Conservation (phyloP, 2,888 invertebrate species). For the Rhimphoctona megacephalus region DNA sequence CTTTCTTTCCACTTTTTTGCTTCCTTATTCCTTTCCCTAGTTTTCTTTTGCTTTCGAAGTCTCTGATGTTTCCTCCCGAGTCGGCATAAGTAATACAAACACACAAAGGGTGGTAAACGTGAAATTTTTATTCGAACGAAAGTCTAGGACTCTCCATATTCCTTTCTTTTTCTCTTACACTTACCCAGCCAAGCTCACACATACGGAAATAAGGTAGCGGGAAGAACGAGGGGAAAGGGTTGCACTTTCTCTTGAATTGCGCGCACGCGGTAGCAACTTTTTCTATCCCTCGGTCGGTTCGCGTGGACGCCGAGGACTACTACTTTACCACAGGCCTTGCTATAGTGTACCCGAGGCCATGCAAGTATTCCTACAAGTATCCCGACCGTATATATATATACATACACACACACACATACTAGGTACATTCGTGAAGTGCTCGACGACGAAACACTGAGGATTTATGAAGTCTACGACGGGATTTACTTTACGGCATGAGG, state of each 20-base stretch:
- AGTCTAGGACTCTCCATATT: constrained; percentile 27
- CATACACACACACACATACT: background rate
- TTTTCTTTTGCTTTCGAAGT: constrained; percentile 21
- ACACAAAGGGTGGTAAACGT: constrained; percentile 35
- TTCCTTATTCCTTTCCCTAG: background rate
- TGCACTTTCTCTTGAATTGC: constrained; percentile 64
- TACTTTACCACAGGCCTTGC: constrained; percentile 46
- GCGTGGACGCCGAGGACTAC: constrained; percentile 62
- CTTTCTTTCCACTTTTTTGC: constrained; percentile 21
- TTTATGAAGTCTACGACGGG: constrained; percentile 71
- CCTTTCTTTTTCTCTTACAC: background rate
- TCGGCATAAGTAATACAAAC: constrained; percentile 61
- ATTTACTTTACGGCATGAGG: constrained; percentile 70
- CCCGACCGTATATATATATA: constrained; percentile 13
- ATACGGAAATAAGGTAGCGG: background rate
- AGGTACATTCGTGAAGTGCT: constrained; percentile 38
- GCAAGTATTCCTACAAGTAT: constrained; percentile 41
- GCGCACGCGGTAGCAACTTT: constrained; percentile 58
- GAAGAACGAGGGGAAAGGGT: constrained; percentile 31
- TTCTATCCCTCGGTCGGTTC: constrained; percentile 33
- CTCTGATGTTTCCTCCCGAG: constrained; percentile 35
- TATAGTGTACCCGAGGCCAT: constrained; percentile 33
- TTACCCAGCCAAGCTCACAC: background rate
- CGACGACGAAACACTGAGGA: constrained; percentile 70
- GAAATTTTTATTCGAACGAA: constrained; percentile 55